A percentile compares a stretch with the other conserved stretches of the same genome.
phyloP scores from a whole-genome alignment of 2,888 invertebrate species.

The Litoditis marina region DNA sequence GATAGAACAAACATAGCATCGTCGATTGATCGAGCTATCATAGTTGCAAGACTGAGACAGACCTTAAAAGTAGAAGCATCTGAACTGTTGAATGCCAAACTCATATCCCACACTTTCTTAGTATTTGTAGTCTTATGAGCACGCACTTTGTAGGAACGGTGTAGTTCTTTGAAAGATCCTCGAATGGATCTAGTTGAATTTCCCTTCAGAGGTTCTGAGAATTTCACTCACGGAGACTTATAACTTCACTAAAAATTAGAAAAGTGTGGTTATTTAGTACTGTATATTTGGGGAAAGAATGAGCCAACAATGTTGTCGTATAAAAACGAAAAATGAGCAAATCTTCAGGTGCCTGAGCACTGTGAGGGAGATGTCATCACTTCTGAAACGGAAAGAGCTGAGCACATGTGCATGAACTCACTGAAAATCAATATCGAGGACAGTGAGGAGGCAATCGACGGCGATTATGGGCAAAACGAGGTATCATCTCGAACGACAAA shows the following conservation, averaged over 20 bases:
- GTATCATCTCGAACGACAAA: conserved; percentile 17
- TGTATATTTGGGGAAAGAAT: background rate
- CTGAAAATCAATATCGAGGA: conserved; percentile 15
- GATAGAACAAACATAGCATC: too few relatives aligned
- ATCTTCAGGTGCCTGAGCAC: conserved; percentile 46
- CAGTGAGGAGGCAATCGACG: conserved; percentile 18
- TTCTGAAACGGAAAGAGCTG: conserved; percentile 6
- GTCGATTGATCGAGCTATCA: too few relatives aligned
- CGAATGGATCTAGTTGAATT: too few relatives aligned
- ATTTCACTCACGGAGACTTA: too few relatives aligned
- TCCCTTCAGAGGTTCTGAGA: too few relatives aligned
- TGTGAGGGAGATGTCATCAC: conserved; percentile 45
- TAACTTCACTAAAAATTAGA: background rate
- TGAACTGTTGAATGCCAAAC: too few relatives aligned
- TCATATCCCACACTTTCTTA: too few relatives aligned
- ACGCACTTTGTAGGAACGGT: too few relatives aligned
- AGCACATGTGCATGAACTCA: conserved; percentile 15
- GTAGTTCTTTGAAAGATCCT: too few relatives aligned
- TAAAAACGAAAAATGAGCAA: background rate
- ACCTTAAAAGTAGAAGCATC: too few relatives aligned
- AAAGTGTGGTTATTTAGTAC: background rate
- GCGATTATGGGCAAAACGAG: conserved; percentile 45
- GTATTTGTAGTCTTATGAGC: too few relatives aligned
- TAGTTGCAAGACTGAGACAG: too few relatives aligned
- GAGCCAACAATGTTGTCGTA: background rate